Percentiles rank a stretch among this genome's conserved stretches.
phyloP scores from a whole-genome alignment of 2,113 vertebrate genomes.

The Agapornis roseicollis region DNA sequence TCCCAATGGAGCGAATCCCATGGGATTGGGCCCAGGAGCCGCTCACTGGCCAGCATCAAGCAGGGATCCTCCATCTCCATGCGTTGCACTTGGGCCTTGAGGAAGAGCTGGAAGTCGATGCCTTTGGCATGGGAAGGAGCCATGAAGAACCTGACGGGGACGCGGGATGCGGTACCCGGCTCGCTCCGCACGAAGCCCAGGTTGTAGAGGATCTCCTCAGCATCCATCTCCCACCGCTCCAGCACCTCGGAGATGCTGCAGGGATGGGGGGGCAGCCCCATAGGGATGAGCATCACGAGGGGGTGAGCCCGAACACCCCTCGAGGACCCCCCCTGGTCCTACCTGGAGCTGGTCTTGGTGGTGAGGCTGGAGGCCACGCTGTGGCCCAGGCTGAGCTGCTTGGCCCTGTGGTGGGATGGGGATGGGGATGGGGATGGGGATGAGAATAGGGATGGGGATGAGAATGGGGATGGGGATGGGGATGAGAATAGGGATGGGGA shows the following conservation, averaged over 20 bases:
- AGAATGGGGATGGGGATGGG: no score
- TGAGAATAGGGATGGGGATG: no score
- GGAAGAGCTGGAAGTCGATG: constrained; percentile 90
- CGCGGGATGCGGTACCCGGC: constrained; percentile 75
- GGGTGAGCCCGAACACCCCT: accelerated
- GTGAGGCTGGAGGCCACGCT: constrained; percentile 81
- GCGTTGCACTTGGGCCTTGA: constrained; percentile 83
- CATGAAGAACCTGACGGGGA: constrained; percentile 88
- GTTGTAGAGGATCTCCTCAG: constrained; percentile 85
- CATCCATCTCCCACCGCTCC: constrained; percentile 80
- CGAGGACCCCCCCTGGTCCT: neutral
- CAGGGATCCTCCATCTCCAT: constrained; percentile 86
- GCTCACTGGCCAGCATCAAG: constrained; percentile 86
- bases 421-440: no score
- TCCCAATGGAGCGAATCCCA: neutral
- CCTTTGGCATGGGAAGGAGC: constrained; percentile 84
- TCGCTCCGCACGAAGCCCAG: constrained; percentile 87
- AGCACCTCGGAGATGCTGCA: constrained; percentile 79
- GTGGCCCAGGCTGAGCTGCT: constrained; percentile 71
- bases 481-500: no score
- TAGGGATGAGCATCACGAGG: accelerated
- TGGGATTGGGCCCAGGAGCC: accelerated
- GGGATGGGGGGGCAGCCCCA: neutral
- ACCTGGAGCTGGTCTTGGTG: constrained; percentile 84
- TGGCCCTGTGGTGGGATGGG: neutral